Evolutionary conservation across 2,113 vertebrate species (phyloP), one percentile per base, ranked within the genome.

Genomic region (Ornithorhynchus anatinus): DNA sequence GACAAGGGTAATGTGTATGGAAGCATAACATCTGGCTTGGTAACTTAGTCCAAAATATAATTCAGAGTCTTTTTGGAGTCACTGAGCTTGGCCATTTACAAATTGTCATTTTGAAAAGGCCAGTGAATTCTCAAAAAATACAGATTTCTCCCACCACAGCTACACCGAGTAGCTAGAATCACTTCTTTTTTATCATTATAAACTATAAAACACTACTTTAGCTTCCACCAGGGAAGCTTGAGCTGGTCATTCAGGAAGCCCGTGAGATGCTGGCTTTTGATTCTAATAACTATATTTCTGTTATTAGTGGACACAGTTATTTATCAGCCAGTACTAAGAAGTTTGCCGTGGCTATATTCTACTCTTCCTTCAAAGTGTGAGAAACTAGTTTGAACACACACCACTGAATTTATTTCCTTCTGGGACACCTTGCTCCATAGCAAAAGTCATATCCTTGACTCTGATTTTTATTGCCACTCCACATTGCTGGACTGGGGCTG

Each of bases 1-100:
- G 91, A 89, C 84, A 89, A 91, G 74, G 66, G 81, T 69, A 88
- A 83, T 92, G 77, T 93, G 72, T 85, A 81, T 90, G 74, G 77
- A 88, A 89, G 72, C 50, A 84, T 23, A 66, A 76, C 90, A 61
- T 59, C 81, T 65, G 72, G 68, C 69, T 77, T 89, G 88, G 88
- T 89, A 90, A 91, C 66, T 56, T 63, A 67, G 70, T 75, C 88
- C 84, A 81, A 89, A 77, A 86, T 91, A 84, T 76, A 73, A 86
- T 85, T 86, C 77, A 84, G 77, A 86, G 75, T 81, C 85, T 86
- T 81, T 89, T 80, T 78, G n/a, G 67, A 93, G 82, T 88, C 89
- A 87, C 91, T 86, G 86, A 91, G 91, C 89, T 91, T 93, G 88
- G 84, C 90, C 90, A 91, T 92, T 88, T 92, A 85, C 90, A 93